phyloP scores from a whole-genome alignment of 1,140 invertebrate genomes.

The Chrysopa pallens region DNA sequence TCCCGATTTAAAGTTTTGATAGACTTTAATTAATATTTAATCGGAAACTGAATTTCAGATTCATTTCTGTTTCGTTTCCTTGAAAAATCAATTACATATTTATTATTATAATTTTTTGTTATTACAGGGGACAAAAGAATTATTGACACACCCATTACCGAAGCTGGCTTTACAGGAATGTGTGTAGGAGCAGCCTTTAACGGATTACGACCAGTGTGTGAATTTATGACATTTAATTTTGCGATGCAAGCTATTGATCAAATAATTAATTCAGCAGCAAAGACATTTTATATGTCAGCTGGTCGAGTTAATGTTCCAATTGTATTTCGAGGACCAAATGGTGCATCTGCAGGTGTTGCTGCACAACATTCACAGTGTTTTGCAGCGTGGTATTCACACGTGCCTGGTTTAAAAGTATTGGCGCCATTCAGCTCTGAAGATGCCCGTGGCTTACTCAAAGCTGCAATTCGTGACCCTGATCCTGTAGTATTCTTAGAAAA shows the following conservation, averaged over 20 bases:
- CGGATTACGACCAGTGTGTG: conserved; percentile 90
- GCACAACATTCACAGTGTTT: conserved; percentile 99
- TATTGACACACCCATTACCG: conserved; percentile 96
- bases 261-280: conserved; percentile 95
- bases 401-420: conserved; percentile 87
- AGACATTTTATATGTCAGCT: conserved; percentile 98
- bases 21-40: too few relatives aligned
- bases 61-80: too few relatives aligned
- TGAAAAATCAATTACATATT: too few relatives aligned
- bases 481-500: conserved; percentile 95
- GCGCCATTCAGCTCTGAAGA: conserved; percentile 92
- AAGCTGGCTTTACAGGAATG: conserved; percentile 93
- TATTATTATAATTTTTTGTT: too few relatives aligned
- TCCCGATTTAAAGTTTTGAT: too few relatives aligned
- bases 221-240: conserved; percentile 99
- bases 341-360: conserved; percentile 89
- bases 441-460: conserved; percentile 80
- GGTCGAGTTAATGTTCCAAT: conserved; percentile 86
- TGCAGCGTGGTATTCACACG: conserved; percentile 92
- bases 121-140: conserved; percentile 60
- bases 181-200: conserved; percentile 94
- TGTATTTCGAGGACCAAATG: conserved; percentile 97
- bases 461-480: conserved; percentile 89
- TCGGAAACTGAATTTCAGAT: too few relatives aligned
- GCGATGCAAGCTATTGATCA: conserved; percentile 99